Evolutionary conservation across 2,113 vertebrate genomes (phyloP), one percentile per base, ranked within the genome.

Genomic region (Upupa epops): DNA sequence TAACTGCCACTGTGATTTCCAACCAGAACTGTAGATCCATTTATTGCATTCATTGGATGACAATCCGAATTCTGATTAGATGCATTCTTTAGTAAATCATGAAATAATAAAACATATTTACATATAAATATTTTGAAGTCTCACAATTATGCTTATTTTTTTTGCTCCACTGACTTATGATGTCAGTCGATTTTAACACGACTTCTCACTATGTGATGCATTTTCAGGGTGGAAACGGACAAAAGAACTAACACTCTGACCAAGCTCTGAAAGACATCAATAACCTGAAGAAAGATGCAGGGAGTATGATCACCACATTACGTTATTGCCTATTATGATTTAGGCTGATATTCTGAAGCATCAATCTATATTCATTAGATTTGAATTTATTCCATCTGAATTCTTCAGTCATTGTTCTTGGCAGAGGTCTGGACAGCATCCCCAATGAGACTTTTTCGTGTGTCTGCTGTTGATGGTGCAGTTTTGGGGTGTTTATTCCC

Each of bases 111-210:
- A 12, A 68, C 3, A 37, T 66, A 83, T 84, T 86, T 86, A 71
- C 36, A 18, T 37, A 71, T 22, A 78, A 83, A 72, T n/a, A 1
- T 74, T 86, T 52, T 78, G 83, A 83, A 86, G 6, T 4, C 8
- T 74, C 37, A 34, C 64, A 49, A 71, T 68, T 77, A 74, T 74
- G 25, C 28, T 45, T 64, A 1, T 2, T 9, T 2, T 9, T 56
- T 92, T 90, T 93, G 15, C 9, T 88, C 28, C 11, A 19, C 32
- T 78, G 28, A 46, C 3, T 83, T 60, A 28, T 13, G 31, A 65
- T 16, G 16, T 45, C 34, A 54, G 65, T 24, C 55, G 59, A 59
- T 93, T 95, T 93, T 72, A 89, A 76, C 16, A 51, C 46, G 78
- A 51, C 12, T 79, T 72, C 48, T 77, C 65, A 64, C 17, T 45